Evolutionary conservation across 2,797 vertebrate species (phyloP), one percentile per base, ranked within the genome.

Genomic region (Chrosomus eos): DNA sequence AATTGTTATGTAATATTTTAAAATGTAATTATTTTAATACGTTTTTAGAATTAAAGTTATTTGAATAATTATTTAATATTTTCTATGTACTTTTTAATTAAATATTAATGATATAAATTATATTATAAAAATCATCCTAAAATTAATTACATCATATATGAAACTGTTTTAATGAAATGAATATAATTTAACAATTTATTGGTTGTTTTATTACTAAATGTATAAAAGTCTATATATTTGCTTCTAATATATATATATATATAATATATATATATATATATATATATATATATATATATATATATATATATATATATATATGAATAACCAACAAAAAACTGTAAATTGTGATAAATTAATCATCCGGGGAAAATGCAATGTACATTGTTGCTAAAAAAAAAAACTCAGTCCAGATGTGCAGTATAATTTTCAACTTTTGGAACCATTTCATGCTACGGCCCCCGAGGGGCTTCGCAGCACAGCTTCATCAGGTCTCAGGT

Each of bases 401-500:
- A 36, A 48, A 26, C 51, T 16, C 33, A 73, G 71, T 66, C 68
- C 85, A 83, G 81, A 82, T 66, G 77, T 83, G 16, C 16, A 68
- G 53, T 40, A 48, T 36, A 76, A 48, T 84, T 67, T 84, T 78
- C 36, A 66, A 28, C 14, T 64, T 86, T 66, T 72, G 67, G 58
- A 79, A 79, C 55, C 43, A 66, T 43, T 78, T 78, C 81, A 73
- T 71, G 81, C 66, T n/a, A 21, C 79, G 67, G 79, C 51, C 40
- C 80, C 81, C 2, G 21, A 80, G 67, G 72, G 51, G 67, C 77
- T 72, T 72, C 67, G 11, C 67, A 72, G 55, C 19, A 28, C 76
- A 62, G 83, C 83, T 79, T 84, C 66, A 80, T 72, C 76, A 3
- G 21, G 55, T 84, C 83, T 84, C 83, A 48, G 75, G 75, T 84